Base-by-base conservation (phyloP, 2,888 invertebrate species). In the Apotomis betuletana region DNA sequence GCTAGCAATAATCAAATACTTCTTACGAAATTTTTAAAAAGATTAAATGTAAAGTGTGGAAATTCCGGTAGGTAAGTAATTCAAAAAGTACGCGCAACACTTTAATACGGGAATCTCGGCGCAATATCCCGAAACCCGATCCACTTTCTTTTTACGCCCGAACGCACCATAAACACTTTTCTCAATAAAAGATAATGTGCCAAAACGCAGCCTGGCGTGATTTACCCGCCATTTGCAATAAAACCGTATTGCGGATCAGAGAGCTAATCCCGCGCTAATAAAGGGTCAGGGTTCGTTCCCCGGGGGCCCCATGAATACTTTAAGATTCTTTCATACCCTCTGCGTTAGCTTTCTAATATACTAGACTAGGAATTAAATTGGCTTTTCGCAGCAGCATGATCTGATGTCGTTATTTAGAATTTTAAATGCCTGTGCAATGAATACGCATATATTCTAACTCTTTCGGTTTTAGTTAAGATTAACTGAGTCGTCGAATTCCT, bases 181-280 rank as follows among this genome's bases (percentile, higher is more conserved):
- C 70, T 58, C 73, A 74, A 75, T 75, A 75, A 71, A 75, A 75
- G 74, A 71, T 74, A 75, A 75, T 75, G 74, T 69, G 38, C 70
- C 69, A 55, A 74, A 74, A 70, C 68, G 64, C 68, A 59, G 55
- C 69, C 63, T 59, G 15, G 58, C 64, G 67, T 55, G 55, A 55
- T 61, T 61, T 61, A 61, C 38, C 55, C 59, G 57, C 52, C 57
- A 58, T 63, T 55, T 27, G 71, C 71, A 71, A 71, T 71, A 71
- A 71, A 62, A 57, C n/a, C 67, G 67, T 55, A 67, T 71, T 71
- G 71, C 67, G 71, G 71, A 57, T 67, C 71, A 67, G 51, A 27
- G 12, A 52, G 67, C 49, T 71, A 71, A 71, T 67, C 67, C 67
- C 54, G 5, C 59, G 55, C 67, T 67, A 71, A 71, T 71, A 67